phyloP scores from a whole-genome alignment of 2,113 vertebrate species.

The Prochilodus magdalenae region DNA sequence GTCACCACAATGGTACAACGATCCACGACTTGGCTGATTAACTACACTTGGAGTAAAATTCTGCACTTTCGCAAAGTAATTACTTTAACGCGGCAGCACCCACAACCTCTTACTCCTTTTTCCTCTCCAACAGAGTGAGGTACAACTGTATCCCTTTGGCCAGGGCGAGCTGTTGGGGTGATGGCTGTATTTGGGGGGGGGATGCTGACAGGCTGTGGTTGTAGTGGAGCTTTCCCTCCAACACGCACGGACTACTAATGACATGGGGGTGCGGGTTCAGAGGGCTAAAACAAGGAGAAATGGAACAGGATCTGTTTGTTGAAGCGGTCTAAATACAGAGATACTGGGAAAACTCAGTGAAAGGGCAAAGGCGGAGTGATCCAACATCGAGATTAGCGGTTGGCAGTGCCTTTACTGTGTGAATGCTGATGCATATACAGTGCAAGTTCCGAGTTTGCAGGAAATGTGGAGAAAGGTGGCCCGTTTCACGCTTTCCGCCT shows the following conservation, averaged over 20 bases:
- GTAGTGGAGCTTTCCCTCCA: slow-evolving; percentile 52
- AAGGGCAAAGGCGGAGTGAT: slow-evolving; percentile 59
- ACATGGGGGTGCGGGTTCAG: slow-evolving; percentile 36
- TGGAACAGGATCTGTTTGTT: slow-evolving; percentile 50
- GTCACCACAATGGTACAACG: too few relatives aligned
- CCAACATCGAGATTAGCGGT: slow-evolving; percentile 69
- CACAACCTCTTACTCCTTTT: neutral
- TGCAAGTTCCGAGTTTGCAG: neutral
- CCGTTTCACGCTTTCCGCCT: neutral
- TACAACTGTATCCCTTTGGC: slow-evolving; percentile 18
- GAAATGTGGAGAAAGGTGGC: neutral
- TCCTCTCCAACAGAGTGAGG: neutral
- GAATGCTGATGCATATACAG: neutral
- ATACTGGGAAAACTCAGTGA: slow-evolving; percentile 65
- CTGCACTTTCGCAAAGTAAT: neutral
- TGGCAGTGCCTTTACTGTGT: slow-evolving; percentile 19
- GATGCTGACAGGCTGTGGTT: slow-evolving; percentile 64
- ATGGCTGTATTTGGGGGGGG: neutral
- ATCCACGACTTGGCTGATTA: too few relatives aligned
- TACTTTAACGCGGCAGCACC: neutral
- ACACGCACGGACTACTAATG: slow-evolving; percentile 68
- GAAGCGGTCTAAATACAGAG: slow-evolving; percentile 48
- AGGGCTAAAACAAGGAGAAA: slow-evolving; percentile 49
- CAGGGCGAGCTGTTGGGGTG: slow-evolving; percentile 15
- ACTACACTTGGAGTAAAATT: neutral